Evolutionary conservation across 2,888 invertebrate species (phyloP), one percentile per base, ranked within the genome.

Genomic region (Drosophila picticornis): DNA sequence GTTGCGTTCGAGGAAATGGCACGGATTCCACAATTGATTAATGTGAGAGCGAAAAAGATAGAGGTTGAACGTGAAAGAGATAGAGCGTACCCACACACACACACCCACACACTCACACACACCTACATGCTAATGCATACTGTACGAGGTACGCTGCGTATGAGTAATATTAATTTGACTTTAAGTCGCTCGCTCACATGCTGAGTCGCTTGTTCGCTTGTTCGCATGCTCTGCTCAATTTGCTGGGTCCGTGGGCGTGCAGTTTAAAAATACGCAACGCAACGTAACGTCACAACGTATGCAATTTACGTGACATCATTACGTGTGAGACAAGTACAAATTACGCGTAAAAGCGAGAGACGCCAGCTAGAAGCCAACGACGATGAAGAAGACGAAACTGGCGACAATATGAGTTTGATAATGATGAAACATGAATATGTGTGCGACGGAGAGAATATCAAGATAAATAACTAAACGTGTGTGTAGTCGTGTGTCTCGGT

Each of bases 271-370:
- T 64, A 74, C 76, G 77, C 80, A 83, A 81, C 83, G 85, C 81
- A 83, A 88, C 88, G 72, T 72, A 77, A 82, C 82, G 76, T 78
- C 82, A 77, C 83, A 80, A 84, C 80, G 88, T 85, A 90, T 91
- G 91, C 91, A 91, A 90, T 91, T 90, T 90, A 91, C 90, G 91
- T 90, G 91, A 91, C 90, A 90, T 89, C 90, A 90, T 90, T 91
- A 84, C 86, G 86, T 88, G 86, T 89, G 81, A 90, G 90, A 90
- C 90, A 90, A 90, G 91, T 91, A 90, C 90, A 90, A 90, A 90
- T 91, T 90, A 91, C 91, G 84, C 77, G 76, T 46, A 63, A 76
- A 73, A 71, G 70, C 55, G 61, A 52, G 48, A 60, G 64, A 63
- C 31, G 25, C 52, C 16, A 43, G 36, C 58, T 27, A 9, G 46